Evolutionary conservation across 2,113 vertebrate species (phyloP).

Genomic region (Microcebus ravelobensis): DNA sequence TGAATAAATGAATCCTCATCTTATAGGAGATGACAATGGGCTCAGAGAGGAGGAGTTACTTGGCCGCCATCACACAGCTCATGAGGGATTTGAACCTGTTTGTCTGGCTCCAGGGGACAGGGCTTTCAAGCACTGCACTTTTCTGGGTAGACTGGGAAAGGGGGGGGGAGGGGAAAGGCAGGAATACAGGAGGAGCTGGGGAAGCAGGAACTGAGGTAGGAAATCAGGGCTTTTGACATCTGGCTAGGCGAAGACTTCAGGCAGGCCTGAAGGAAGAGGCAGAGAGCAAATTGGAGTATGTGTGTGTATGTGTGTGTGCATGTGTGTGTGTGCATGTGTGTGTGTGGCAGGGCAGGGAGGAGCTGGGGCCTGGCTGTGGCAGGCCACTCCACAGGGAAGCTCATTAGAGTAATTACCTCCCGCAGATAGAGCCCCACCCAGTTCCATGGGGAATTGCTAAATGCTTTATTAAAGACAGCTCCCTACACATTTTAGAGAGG

Average conservation of each 20-base stretch:
- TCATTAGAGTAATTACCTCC: conserved; percentile 77
- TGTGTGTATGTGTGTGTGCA: background rate
- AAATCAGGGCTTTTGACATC: background rate
- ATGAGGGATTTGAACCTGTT: background rate
- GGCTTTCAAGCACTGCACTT: background rate
- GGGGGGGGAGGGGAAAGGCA: background rate
- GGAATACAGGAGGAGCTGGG: background rate
- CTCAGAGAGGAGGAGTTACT: conserved; percentile 39
- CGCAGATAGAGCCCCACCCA: conserved; percentile 65
- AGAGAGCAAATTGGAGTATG: background rate
- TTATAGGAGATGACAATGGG: background rate
- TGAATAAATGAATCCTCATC: conserved; percentile 36
- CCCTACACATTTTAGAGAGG: background rate
- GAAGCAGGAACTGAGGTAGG: background rate
- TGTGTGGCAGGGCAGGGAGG: conserved; percentile 39
- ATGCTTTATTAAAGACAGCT: conserved; percentile 44
- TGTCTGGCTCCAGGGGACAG: background rate
- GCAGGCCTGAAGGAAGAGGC: background rate
- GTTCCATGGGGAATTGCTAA: conserved; percentile 21
- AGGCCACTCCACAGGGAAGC: conserved; percentile 60
- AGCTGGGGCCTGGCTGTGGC: conserved; percentile 40
- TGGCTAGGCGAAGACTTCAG: conserved; percentile 29
- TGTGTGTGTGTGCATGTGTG: accelerated
- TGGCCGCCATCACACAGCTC: conserved; percentile 46
- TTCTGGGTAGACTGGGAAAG: background rate